Conservation (phyloP, 2,797 vertebrate genomes). For the Poeciliopsis turneri region DNA sequence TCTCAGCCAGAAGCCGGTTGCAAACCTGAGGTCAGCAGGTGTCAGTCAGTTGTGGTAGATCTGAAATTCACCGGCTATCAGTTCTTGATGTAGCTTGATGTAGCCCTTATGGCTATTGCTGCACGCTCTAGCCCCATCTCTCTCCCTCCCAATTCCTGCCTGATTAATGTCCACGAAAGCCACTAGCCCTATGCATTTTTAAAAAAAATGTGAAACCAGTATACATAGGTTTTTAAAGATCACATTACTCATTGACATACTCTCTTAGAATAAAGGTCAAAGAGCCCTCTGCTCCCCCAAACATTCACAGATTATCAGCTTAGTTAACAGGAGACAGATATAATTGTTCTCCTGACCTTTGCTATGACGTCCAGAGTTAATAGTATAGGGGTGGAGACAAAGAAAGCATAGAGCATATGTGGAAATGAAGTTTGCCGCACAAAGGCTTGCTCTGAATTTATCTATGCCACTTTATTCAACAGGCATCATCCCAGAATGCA, state of each 20-base stretch:
- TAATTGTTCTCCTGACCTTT: constrained; percentile 39
- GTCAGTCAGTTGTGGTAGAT: no score
- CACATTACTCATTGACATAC: not conserved
- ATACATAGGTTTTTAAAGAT: not conserved
- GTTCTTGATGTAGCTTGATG: not conserved
- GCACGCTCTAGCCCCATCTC: not conserved
- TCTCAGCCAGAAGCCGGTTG: no score
- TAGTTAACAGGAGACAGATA: constrained; percentile 53
- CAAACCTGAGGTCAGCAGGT: no score
- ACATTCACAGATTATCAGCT: constrained; percentile 39
- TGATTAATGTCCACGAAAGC: not conserved
- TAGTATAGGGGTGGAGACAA: constrained; percentile 24
- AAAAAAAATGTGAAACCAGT: not conserved
- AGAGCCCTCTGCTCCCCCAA: not conserved
- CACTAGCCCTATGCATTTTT: not conserved
- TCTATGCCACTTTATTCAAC: not conserved
- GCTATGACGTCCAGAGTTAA: constrained; percentile 36
- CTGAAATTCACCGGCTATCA: not conserved
- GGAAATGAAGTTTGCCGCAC: constrained; percentile 18
- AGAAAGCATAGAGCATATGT: constrained; percentile 9
- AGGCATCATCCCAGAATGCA: not conserved
- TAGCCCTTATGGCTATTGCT: not conserved
- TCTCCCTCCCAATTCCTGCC: not conserved
- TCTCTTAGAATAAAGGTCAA: not conserved
- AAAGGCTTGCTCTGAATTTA: not conserved